Evolutionary conservation across 1,140 invertebrate species (phyloP), one percentile per base, ranked within the genome.

Genomic region (Olivierus martensii): DNA sequence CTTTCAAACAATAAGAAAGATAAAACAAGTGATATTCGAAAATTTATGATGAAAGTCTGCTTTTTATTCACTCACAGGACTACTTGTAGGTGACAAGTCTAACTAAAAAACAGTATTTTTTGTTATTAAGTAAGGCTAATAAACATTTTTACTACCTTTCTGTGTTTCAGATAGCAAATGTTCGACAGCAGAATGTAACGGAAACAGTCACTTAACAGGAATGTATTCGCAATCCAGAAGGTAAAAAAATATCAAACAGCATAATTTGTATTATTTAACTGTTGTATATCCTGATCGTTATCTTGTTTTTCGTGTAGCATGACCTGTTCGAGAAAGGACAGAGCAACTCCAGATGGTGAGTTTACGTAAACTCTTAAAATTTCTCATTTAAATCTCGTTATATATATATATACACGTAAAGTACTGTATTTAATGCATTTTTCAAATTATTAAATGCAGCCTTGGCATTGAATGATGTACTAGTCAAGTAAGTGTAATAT

Each of bases 141-240:
- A n/a, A n/a, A n/a, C n/a, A n/a, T n/a, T n/a, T n/a, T n/a, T n/a
- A n/a, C n/a, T n/a, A n/a, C n/a, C n/a, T n/a, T n/a, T n/a, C 22
- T 18, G 1, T 46, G 59, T 55, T 54, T 51, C 56, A 68, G 69
- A 90, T 70, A 86, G 80, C 75, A 91, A 94, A 81, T 96, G 92
- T 78, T 91, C 92, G 51, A 93, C 89, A 61, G 89, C 91, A 63
- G 87, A 86, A 63, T 95, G 92, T 76, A 87, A 84, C 75, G 92
- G 92, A 64, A 85, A 89, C 74, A 91, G 92, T 71, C 92, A 97
- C 77, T 83, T 91, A 64, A 98, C 94, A 61, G 93, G 93, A 69
- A 81, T 97, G 54, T 98, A 98, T 73, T 90, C 92, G 60, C 92
- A 97, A 77, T 94, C 98, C 72, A 79, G 93, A 78, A 94, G 90